These are phyloP conservation scores for Pomatostomus ruficeps DNA, from an alignment of 2,113 vertebrate species.

Conservation along the genomic window DNA sequence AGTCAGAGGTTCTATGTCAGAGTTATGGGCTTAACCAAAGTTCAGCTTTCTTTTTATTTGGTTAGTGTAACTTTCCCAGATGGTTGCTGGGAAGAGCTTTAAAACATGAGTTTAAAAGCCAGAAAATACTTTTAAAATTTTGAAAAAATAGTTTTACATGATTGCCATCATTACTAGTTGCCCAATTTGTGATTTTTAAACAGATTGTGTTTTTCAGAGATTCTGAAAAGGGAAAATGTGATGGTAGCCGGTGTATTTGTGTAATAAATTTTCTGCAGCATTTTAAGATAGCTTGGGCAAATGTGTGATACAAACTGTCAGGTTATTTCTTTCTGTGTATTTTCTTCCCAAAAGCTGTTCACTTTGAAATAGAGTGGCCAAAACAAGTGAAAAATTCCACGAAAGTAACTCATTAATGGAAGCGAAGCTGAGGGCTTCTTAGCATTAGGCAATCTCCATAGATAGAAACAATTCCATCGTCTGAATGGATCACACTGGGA, in stretches of 20 bases:
- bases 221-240: background rate
- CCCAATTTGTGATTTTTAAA: background rate
- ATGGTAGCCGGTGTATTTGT: background rate
- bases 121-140: background rate
- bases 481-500: background rate
- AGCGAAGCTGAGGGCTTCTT: background rate
- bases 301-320: background rate
- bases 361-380: background rate
- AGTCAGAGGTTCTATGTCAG: background rate
- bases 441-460: background rate
- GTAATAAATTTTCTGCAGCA: background rate
- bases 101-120: background rate
- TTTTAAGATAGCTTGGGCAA: background rate
- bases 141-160: background rate
- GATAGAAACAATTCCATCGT: background rate
- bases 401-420: background rate
- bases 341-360: background rate
- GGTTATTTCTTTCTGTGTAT: background rate
- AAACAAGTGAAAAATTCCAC: background rate
- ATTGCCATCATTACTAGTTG: background rate
- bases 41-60: background rate
- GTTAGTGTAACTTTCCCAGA: background rate
- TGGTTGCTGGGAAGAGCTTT: background rate
- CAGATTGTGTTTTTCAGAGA: background rate
- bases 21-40: background rate